These are phyloP conservation scores for Semicossyphus pulcher DNA, from an alignment of 2,113 vertebrate species.

Conservation along the genomic window DNA sequence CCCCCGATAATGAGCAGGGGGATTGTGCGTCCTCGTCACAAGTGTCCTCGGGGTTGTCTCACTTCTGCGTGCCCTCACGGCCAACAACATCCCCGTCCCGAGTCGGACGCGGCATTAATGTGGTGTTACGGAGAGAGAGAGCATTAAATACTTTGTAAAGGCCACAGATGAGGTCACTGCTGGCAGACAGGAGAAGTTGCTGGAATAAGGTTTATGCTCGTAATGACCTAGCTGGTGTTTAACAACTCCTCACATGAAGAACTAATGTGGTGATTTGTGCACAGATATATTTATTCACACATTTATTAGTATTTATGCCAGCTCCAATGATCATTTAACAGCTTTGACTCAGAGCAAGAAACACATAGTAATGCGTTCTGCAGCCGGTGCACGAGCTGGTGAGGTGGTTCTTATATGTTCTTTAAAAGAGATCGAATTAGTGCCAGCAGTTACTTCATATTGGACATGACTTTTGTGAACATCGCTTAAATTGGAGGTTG, in stretches of 20 bases:
- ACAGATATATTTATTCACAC: conserved; percentile 36
- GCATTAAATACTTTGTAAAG: conserved; percentile 54
- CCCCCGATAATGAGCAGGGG: conserved; percentile 74
- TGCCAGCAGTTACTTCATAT: conserved; percentile 7
- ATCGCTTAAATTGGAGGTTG: neutral
- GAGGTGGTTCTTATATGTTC: conserved; percentile 2
- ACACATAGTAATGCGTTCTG: conserved; percentile 20
- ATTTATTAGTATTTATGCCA: conserved; percentile 43
- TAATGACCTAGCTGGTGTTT: conserved; percentile 36
- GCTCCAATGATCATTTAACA: conserved; percentile 49
- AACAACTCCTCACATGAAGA: conserved; percentile 26
- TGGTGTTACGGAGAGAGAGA: conserved; percentile 25
- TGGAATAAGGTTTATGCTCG: conserved; percentile 35
- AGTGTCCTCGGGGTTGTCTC: conserved; percentile 66
- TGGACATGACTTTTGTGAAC: conserved; percentile 2
- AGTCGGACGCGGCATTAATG: conserved; percentile 37
- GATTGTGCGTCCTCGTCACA: conserved; percentile 65
- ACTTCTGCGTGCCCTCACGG: conserved; percentile 34
- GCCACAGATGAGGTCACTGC: conserved; percentile 33
- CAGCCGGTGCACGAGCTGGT: conserved; percentile 38
- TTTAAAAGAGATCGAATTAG: neutral
- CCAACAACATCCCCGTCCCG: conserved; percentile 43
- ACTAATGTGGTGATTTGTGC: conserved; percentile 35
- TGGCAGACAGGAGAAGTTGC: conserved; percentile 37
- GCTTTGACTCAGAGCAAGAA: conserved; percentile 28